phyloP scores from a whole-genome alignment of 2,888 invertebrate genomes.

The Caenorhabditis afra region DNA sequence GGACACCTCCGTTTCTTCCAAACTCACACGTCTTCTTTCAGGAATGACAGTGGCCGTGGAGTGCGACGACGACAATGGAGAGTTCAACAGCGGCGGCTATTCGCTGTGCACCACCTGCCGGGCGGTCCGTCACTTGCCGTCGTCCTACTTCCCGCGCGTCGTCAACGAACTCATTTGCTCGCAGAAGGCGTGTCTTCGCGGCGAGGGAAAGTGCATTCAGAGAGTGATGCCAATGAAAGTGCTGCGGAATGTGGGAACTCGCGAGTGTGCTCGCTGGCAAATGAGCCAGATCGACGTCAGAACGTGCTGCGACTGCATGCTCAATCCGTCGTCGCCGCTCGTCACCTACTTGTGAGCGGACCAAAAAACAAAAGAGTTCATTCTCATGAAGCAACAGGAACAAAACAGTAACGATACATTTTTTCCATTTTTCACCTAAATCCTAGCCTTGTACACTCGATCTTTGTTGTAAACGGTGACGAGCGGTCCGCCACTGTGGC shows the following conservation, averaged over 20 bases:
- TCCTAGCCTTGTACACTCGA: constrained; percentile 51
- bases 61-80: constrained; percentile 63
- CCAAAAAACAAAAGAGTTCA: neutral
- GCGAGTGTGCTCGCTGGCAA: constrained; percentile 68
- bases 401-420: constrained; percentile 31
- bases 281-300: constrained; percentile 63
- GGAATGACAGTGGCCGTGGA: constrained; percentile 72
- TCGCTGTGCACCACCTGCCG: constrained; percentile 66
- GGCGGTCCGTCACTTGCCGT: constrained; percentile 66
- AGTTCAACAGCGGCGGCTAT: constrained; percentile 57
- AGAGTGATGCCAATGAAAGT: constrained; percentile 71
- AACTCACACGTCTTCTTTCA: constrained; percentile 17
- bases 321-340: constrained; percentile 68
- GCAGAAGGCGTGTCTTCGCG: constrained; percentile 63
- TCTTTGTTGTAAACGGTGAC: constrained; percentile 58
- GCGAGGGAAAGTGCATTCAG: constrained; percentile 70
- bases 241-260: constrained; percentile 66
- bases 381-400: constrained; percentile 15
- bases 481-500: constrained; percentile 43
- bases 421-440: too few species aligned
- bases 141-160: constrained; percentile 68
- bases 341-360: constrained; percentile 59
- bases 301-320: constrained; percentile 72
- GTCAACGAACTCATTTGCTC: constrained; percentile 71
- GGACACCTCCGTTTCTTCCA: too few species aligned